These are phyloP conservation scores for Neoitamus cyanurus DNA, from an alignment of 2,888 invertebrate genomes.

Conservation along the genomic window DNA sequence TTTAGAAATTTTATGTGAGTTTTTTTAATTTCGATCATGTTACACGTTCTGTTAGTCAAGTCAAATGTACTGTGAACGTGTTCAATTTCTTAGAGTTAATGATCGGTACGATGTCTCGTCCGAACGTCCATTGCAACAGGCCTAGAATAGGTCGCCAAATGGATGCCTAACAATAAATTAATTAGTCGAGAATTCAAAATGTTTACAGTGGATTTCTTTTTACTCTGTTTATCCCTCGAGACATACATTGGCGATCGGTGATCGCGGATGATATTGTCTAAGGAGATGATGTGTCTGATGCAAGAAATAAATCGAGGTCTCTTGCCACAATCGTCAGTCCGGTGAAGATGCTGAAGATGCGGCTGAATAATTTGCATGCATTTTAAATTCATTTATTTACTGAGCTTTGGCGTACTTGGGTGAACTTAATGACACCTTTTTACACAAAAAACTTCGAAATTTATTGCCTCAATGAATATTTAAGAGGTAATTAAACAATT, in stretches of 20 bases:
- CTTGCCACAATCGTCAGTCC: not conserved
- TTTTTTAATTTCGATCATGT: constrained; percentile 16
- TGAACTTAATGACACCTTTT: not conserved
- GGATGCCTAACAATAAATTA: constrained; percentile 41
- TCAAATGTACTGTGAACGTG: constrained; percentile 29
- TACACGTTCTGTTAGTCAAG: not conserved
- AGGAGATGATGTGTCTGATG: not conserved
- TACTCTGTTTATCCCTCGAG: not conserved
- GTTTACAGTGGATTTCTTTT: not conserved
- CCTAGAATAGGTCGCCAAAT: constrained; percentile 6
- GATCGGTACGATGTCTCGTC: constrained; percentile 16
- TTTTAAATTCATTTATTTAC: not conserved
- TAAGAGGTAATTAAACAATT: constrained; percentile 5
- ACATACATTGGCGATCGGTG: not conserved
- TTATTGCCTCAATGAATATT: not conserved
- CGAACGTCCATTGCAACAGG: not conserved
- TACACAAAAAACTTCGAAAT: not conserved
- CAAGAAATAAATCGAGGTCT: not conserved
- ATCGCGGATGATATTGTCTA: not conserved
- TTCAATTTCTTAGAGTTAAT: constrained; percentile 41
- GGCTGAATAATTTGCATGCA: not conserved
- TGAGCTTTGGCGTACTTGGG: not conserved
- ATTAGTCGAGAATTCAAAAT: constrained; percentile 35
- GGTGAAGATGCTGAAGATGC: not conserved
- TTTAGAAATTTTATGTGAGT: not conserved